These are phyloP conservation scores for Eustalomyia histrio DNA, from an alignment of 2,888 invertebrate genomes.

Conservation along the genomic window DNA sequence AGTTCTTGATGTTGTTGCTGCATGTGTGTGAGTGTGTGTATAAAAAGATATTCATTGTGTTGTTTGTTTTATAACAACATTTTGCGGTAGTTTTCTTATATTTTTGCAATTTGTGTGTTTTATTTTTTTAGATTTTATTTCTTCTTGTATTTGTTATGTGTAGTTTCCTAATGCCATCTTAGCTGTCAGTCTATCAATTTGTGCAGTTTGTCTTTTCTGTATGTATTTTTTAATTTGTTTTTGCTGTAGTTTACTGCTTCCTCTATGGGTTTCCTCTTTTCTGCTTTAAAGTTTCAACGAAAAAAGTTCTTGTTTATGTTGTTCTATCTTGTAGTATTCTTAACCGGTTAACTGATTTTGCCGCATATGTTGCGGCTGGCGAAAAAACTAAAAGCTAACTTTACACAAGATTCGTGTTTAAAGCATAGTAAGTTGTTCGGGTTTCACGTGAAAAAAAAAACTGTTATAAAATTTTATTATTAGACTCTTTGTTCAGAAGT, in stretches of 20 bases:
- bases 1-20: conserved; percentile 7
- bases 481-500: no score
- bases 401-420: no score
- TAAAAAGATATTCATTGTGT: conserved; percentile 9
- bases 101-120: not conserved
- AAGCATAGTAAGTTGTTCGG: no score
- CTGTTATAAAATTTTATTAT: no score
- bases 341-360: no score
- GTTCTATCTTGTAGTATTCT: not conserved
- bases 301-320: conserved; percentile 12
- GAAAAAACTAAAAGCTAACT: no score
- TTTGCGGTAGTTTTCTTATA: conserved; percentile 28
- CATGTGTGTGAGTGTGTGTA: not conserved
- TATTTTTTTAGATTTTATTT: conserved; percentile 9
- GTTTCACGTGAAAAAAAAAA: no score
- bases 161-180: conserved; percentile 32
- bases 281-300: not conserved
- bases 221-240: not conserved
- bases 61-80: conserved; percentile 21
- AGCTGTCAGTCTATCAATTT: conserved; percentile 28
- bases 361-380: no score
- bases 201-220: conserved; percentile 31
- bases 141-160: conserved; percentile 12
- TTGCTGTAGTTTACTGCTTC: conserved; percentile 18
- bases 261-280: conserved; percentile 19